A percentile compares a stretch with the other conserved stretches of the same genome.
These are phyloP conservation scores for Drusus annulatus DNA, from an alignment of 1,140 invertebrate genomes.

Conservation along the genomic window DNA sequence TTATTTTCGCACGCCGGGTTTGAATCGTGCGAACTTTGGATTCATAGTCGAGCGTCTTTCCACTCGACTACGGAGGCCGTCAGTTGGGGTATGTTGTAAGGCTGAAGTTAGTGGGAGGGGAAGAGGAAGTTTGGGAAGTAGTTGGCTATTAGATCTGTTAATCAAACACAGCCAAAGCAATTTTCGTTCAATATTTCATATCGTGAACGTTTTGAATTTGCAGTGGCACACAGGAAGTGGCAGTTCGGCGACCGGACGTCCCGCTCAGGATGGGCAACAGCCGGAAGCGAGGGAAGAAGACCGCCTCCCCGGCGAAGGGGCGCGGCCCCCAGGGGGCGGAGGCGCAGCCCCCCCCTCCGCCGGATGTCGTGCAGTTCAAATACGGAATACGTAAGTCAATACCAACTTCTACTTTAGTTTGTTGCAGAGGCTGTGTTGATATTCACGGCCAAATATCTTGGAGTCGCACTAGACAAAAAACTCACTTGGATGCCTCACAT, in stretches of 20 bases:
- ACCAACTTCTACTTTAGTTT: neutral
- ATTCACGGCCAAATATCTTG: neutral
- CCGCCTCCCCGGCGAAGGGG: conserved; percentile 18
- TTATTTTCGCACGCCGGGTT: too few relatives aligned
- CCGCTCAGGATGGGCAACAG: conserved; percentile 39
- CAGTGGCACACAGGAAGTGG: neutral
- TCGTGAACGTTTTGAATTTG: neutral
- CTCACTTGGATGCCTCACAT: too few relatives aligned
- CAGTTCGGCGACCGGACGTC: neutral
- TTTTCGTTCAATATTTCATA: too few relatives aligned
- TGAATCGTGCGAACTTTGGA: too few relatives aligned
- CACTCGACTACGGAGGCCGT: too few relatives aligned
- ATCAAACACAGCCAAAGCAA: too few relatives aligned
- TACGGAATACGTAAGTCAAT: conserved; percentile 48
- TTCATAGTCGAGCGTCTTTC: too few relatives aligned
- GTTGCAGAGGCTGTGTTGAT: neutral
- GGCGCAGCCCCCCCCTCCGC: conserved; percentile 6
- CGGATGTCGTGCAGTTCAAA: conserved; percentile 51
- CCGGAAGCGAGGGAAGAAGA: conserved; percentile 39
- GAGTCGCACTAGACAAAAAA: too few relatives aligned
- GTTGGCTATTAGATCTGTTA: too few relatives aligned
- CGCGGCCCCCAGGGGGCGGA: neutral
- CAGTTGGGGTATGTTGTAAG: too few relatives aligned
- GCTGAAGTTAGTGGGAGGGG: too few relatives aligned
- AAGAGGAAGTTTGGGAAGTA: too few relatives aligned